Conservation (phyloP, 2,888 invertebrate genomes). For the Parasteatoda lunata region DNA sequence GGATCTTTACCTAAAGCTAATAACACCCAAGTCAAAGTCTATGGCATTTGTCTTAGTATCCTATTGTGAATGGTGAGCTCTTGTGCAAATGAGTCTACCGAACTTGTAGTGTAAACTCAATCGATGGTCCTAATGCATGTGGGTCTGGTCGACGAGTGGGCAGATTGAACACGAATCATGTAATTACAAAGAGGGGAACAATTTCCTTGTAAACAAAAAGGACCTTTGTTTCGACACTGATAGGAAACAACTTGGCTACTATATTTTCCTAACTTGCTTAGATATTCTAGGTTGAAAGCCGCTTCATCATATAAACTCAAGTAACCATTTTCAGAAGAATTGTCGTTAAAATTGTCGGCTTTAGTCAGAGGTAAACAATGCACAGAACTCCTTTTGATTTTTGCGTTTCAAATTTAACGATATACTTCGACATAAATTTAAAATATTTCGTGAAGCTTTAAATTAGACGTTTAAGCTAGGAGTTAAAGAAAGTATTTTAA, state of each 20-base stretch:
- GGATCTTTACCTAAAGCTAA: constrained; percentile 43
- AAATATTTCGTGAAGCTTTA: no score
- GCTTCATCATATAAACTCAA: no score
- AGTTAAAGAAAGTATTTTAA: no score
- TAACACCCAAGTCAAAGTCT: constrained; percentile 30
- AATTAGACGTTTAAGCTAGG: no score
- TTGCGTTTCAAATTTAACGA: no score
- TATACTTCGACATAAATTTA: no score
- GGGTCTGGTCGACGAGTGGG: constrained; percentile 30
- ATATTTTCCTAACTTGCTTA: constrained; percentile 4
- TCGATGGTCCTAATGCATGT: constrained; percentile 44
- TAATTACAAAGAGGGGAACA: constrained; percentile 31
- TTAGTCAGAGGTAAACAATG: no score
- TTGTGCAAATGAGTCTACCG: constrained; percentile 53
- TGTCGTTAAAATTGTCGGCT: no score
- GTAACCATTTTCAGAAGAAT: no score
- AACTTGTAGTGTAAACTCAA: constrained; percentile 38
- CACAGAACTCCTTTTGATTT: no score
- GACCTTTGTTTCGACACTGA: constrained; percentile 31
- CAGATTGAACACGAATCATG: constrained; percentile 34
- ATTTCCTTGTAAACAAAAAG: constrained; percentile 40
- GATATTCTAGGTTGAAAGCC: no score
- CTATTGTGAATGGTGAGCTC: constrained; percentile 27
- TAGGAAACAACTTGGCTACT: constrained; percentile 16
- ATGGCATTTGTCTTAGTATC: constrained; percentile 11